A percentile compares a stretch with the other conserved stretches of the same genome.
These are phyloP conservation scores for Phymastichus coffea DNA, from an alignment of 1,140 invertebrate species.

Conservation along the genomic window DNA sequence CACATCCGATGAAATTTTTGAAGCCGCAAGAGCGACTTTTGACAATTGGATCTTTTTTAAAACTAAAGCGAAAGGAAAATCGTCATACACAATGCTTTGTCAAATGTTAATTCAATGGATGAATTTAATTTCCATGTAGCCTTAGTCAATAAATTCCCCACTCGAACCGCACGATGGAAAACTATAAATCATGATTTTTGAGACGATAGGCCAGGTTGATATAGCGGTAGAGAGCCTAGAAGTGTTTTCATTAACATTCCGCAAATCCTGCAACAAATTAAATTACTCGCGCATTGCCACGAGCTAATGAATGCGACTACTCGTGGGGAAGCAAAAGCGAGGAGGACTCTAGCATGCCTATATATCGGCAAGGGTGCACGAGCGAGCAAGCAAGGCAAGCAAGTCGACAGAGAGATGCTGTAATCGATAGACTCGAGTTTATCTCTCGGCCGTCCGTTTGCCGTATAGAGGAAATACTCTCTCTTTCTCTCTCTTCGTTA, in stretches of 20 bases:
- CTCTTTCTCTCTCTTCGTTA: too few relatives aligned
- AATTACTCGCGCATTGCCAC: conserved; percentile 52
- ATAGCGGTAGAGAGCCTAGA: too few relatives aligned
- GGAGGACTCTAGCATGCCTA: conserved; percentile 27
- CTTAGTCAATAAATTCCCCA: too few relatives aligned
- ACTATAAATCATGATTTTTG: too few relatives aligned
- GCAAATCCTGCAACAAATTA: conserved; percentile 55
- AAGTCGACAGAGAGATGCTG: too few relatives aligned
- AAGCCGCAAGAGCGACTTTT: not conserved
- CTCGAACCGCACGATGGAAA: too few relatives aligned
- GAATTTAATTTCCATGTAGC: too few relatives aligned
- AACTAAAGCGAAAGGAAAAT: too few relatives aligned
- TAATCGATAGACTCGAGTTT: conserved; percentile 46
- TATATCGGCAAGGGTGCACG: conserved; percentile 27
- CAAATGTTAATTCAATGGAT: too few relatives aligned
- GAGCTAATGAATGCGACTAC: conserved; percentile 47
- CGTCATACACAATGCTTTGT: too few relatives aligned
- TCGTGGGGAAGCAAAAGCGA: conserved; percentile 26
- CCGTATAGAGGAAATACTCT: too few relatives aligned
- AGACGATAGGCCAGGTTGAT: too few relatives aligned
- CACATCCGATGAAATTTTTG: conserved; percentile 14
- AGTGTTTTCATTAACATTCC: conserved; percentile 57
- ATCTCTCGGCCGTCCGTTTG: conserved; percentile 18
- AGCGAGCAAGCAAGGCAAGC: not conserved
- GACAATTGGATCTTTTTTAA: not conserved